Percentiles rank a stretch among this genome's conserved stretches.
Evolutionary conservation across 2,888 invertebrate species (phyloP).

Genomic region (Ellobium chinense): DNA sequence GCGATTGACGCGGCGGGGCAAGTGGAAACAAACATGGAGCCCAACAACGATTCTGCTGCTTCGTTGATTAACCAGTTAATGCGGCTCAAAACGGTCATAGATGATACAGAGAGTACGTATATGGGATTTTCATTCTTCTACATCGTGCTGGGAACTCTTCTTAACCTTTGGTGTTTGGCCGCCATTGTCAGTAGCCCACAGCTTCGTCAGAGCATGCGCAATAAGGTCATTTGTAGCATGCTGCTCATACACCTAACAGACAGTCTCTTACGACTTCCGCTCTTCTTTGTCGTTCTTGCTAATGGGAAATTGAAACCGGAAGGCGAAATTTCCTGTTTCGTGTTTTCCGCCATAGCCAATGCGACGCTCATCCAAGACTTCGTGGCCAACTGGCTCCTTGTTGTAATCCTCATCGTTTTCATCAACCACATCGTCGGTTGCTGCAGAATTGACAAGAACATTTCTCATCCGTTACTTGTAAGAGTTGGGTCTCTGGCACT

Average conservation of each 20-base stretch:
- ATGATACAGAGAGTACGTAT: not conserved
- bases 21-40: too few relatives aligned
- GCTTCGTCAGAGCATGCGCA: not conserved
- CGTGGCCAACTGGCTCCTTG: conserved; percentile 12
- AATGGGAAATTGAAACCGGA: not conserved
- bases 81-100: not conserved
- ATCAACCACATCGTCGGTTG: conserved; percentile 5
- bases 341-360: not conserved
- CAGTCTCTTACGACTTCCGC: not conserved
- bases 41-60: too few relatives aligned
- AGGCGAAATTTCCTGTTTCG: not conserved
- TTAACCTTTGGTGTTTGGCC: not conserved
- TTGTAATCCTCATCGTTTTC: conserved; percentile 12
- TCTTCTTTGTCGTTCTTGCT: not conserved
- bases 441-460: not conserved
- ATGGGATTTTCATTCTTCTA: not conserved
- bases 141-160: not conserved
- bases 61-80: too few relatives aligned
- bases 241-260: not conserved
- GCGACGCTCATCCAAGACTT: conserved; percentile 9
- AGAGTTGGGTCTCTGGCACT: not conserved
- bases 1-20: too few relatives aligned
- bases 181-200: not conserved
- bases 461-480: not conserved
- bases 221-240: not conserved